Conservation (phyloP, 2,888 invertebrate genomes). For the Globia sparganii region DNA sequence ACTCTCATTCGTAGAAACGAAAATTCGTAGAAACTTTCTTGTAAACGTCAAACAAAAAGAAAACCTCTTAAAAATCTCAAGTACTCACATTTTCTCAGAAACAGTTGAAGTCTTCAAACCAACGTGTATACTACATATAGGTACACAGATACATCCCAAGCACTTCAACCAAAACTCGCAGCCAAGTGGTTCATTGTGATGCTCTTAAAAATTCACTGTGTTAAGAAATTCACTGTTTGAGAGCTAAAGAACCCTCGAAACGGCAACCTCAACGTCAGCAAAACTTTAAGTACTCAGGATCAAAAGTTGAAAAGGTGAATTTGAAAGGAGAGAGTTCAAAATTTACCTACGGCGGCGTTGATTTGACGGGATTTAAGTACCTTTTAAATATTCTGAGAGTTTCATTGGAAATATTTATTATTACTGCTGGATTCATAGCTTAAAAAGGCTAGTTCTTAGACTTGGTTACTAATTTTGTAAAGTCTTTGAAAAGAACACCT, state of each 20-base stretch:
- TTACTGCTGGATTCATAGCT: neutral
- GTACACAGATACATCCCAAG: neutral
- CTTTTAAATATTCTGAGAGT: constrained; percentile 13
- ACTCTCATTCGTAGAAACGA: neutral
- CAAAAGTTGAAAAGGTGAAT: constrained; percentile 51
- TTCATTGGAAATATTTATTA: constrained; percentile 17
- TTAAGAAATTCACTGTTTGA: constrained; percentile 47
- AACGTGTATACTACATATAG: constrained; percentile 10
- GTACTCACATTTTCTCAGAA: neutral
- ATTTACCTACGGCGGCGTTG: constrained; percentile 8
- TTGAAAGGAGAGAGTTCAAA: constrained; percentile 19
- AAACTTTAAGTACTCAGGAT: constrained; percentile 39
- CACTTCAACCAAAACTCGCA: constrained; percentile 14
- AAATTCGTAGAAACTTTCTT: too few relatives aligned
- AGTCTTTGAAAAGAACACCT: neutral
- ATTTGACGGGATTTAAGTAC: constrained; percentile 23
- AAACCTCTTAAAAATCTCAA: neutral
- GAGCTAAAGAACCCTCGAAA: constrained; percentile 19
- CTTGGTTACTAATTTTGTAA: neutral
- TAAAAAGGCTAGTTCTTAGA: neutral
- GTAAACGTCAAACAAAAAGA: constrained; percentile 5
- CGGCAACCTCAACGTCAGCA: constrained; percentile 30
- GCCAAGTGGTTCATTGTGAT: constrained; percentile 37
- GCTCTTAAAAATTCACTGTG: constrained; percentile 61
- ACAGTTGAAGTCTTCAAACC: constrained; percentile 22